phyloP scores from a whole-genome alignment of 2,888 invertebrate genomes.

The Chrysolina americana region DNA sequence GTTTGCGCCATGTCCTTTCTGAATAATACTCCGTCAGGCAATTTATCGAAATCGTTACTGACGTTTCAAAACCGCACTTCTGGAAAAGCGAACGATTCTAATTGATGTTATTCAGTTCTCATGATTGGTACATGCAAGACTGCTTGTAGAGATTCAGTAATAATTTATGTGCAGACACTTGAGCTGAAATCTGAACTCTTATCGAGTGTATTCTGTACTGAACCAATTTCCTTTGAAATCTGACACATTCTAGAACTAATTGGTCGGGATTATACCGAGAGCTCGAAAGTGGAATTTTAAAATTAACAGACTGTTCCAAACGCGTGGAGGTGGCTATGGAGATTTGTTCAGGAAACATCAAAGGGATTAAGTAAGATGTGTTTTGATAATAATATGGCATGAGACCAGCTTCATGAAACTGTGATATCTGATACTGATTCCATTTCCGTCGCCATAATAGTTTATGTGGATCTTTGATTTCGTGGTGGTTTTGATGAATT shows the following conservation, averaged over 20 bases:
- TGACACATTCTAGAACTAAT: conserved; percentile 27
- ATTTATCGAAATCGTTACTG: conserved; percentile 38
- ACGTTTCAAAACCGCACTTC: conserved; percentile 41
- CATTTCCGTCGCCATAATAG: not conserved
- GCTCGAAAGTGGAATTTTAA: not conserved
- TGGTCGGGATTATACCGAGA: conserved; percentile 12
- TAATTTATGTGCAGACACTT: conserved; percentile 7
- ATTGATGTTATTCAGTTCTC: not conserved
- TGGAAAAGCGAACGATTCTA: not conserved
- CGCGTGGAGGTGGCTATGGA: conserved; percentile 13
- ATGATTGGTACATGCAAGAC: not conserved
- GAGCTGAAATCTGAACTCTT: conserved; percentile 16
- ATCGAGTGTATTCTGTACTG: conserved; percentile 15
- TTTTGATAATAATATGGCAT: not conserved
- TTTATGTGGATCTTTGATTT: not conserved
- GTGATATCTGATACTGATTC: not conserved
- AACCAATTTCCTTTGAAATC: conserved; percentile 26
- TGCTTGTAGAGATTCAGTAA: not conserved
- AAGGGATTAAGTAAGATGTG: conserved; percentile 12
- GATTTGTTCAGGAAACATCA: conserved; percentile 18
- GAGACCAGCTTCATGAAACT: not conserved
- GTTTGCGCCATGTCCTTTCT: no score
- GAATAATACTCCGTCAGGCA: no score
- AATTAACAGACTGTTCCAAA: conserved; percentile 19
- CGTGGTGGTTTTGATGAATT: not conserved